These are phyloP conservation scores for Netelia virgata DNA, from an alignment of 2,888 invertebrate genomes.

Conservation along the genomic window DNA sequence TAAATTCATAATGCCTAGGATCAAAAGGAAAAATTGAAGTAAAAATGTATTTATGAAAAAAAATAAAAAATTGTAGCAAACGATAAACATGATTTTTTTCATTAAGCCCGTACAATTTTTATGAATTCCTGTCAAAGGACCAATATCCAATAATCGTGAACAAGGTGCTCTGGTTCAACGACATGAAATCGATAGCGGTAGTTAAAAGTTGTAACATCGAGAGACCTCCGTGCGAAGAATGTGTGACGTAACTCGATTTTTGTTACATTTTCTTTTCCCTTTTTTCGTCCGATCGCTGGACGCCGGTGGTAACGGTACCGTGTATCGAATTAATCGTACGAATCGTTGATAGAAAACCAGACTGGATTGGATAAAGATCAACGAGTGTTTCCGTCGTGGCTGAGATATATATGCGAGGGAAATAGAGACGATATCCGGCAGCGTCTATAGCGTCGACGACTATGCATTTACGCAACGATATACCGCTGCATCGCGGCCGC, in stretches of 20 bases:
- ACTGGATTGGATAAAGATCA: slow-evolving; percentile 54
- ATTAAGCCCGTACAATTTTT: neutral
- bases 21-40: too few species aligned
- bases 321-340: slow-evolving; percentile 50
- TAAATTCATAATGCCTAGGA: too few species aligned
- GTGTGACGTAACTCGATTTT: neutral
- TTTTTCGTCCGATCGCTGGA: neutral
- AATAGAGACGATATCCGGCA: slow-evolving; percentile 54
- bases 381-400: slow-evolving; percentile 37
- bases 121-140: too few species aligned
- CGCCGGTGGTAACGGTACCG: neutral
- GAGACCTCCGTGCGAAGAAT: neutral
- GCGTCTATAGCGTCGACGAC: slow-evolving; percentile 9
- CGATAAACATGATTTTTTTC: neutral
- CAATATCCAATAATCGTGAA: too few species aligned
- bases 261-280: neutral
- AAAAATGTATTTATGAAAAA: neutral
- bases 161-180: neutral
- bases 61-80: neutral
- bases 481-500: slow-evolving; percentile 1
- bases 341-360: slow-evolving; percentile 51
- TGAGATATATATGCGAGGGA: slow-evolving; percentile 17
- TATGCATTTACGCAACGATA: slow-evolving; percentile 61
- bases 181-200: neutral
- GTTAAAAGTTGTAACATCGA: neutral